These are phyloP conservation scores for Perccottus glenii DNA, from an alignment of 2,113 vertebrate species.

Conservation along the genomic window DNA sequence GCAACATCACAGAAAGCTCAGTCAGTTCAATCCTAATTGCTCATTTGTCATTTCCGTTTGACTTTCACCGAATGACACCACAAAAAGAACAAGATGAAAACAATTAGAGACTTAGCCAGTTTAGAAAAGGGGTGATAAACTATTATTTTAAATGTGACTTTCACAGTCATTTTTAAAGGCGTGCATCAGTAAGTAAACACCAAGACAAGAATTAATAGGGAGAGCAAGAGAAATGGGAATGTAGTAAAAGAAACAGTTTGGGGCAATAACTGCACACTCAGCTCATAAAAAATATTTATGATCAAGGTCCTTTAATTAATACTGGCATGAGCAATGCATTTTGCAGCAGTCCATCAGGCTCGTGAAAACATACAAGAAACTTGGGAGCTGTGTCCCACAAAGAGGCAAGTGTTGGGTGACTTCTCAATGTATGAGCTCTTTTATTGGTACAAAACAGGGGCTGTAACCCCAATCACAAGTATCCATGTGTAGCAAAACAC, in stretches of 20 bases:
- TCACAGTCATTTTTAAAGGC: constrained; percentile 2
- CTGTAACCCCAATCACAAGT: constrained; percentile 15
- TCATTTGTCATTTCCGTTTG: constrained; percentile 21
- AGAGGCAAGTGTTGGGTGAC: not conserved
- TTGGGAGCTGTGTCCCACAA: not conserved
- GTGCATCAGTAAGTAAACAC: not conserved
- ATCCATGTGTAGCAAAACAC: constrained; percentile 11
- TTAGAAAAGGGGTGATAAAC: not conserved
- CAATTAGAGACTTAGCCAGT: not conserved
- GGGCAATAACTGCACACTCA: constrained; percentile 26
- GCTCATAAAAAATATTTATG: constrained; percentile 40
- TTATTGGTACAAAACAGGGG: not conserved
- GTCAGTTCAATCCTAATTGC: constrained; percentile 4
- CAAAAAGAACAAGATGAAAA: not conserved
- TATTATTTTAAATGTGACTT: constrained; percentile 8
- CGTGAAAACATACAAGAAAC: constrained; percentile 38
- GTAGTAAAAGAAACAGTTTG: constrained; percentile 18
- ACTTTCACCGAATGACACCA: constrained; percentile 6
- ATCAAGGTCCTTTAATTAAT: constrained; percentile 30
- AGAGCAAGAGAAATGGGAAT: constrained; percentile 13
- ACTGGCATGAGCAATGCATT: constrained; percentile 25
- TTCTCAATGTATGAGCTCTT: not conserved
- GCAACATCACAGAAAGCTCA: constrained; percentile 2
- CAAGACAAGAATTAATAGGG: not conserved
- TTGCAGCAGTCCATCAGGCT: constrained; percentile 26